Evolutionary conservation across 2,888 invertebrate genomes (phyloP).

Genomic region (Parochlus steinenii): DNA sequence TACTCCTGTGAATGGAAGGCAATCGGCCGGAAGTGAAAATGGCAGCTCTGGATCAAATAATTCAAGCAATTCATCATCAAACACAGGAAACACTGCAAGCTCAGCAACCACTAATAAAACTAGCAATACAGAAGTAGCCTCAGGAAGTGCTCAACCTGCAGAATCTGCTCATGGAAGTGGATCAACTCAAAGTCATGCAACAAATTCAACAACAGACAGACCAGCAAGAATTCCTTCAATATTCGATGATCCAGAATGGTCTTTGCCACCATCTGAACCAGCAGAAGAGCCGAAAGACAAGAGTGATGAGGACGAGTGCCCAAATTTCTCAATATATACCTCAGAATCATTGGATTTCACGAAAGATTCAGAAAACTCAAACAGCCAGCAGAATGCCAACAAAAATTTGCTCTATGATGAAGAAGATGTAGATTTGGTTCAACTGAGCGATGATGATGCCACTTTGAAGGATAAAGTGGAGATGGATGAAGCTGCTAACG

Average conservation of each 20-base stretch:
- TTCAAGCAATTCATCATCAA: neutral
- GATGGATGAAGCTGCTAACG: neutral
- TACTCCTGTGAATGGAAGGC: neutral
- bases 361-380: neutral
- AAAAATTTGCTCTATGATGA: slow-evolving; percentile 15
- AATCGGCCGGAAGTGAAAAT: neutral
- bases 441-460: slow-evolving; percentile 28
- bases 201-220: neutral
- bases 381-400: neutral
- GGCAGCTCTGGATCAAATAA: neutral
- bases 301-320: slow-evolving; percentile 60
- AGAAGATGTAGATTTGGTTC: slow-evolving; percentile 31
- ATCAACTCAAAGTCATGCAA: neutral
- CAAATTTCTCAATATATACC: slow-evolving; percentile 74
- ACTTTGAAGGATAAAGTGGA: slow-evolving; percentile 21
- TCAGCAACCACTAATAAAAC: neutral
- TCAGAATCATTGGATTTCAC: slow-evolving; percentile 50
- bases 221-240: neutral
- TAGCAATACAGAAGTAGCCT: neutral
- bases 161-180: too few species aligned
- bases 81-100: neutral
- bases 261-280: neutral
- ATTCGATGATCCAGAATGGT: too few species aligned
- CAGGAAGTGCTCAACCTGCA: too few species aligned
- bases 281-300: too few species aligned